phyloP scores from a whole-genome alignment of 2,888 invertebrate species.

The Agonum fuliginosum region DNA sequence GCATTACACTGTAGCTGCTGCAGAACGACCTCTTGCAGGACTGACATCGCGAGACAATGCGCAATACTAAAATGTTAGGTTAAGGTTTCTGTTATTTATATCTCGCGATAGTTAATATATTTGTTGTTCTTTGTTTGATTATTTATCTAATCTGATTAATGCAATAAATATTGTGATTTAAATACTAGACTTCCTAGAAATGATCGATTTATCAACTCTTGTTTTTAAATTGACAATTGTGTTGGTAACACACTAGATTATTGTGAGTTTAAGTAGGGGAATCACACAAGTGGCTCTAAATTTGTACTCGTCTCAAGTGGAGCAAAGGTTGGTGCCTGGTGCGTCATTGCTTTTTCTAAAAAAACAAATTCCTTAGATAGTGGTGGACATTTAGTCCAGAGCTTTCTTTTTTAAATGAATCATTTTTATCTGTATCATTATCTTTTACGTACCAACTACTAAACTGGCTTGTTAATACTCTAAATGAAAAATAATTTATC shows the following conservation, averaged over 20 bases:
- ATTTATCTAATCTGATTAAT: slow-evolving; percentile 31
- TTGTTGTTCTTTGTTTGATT: background rate
- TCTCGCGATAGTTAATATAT: background rate
- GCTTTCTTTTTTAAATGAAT: background rate
- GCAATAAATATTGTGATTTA: slow-evolving; percentile 28
- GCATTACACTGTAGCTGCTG: slow-evolving; percentile 73
- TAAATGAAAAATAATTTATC: too few species aligned
- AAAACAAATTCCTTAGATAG: too few species aligned
- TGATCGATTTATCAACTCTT: slow-evolving; percentile 24
- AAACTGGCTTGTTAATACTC: background rate
- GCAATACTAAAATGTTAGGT: too few species aligned
- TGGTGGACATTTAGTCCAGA: too few species aligned
- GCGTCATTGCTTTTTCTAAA: too few species aligned
- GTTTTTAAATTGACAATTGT: slow-evolving; percentile 43
- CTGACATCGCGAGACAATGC: slow-evolving; percentile 13
- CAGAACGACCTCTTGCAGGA: slow-evolving; percentile 45
- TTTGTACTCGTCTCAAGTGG: too few species aligned
- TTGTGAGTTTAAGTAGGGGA: slow-evolving; percentile 27
- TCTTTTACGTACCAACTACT: background rate
- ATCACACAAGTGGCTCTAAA: background rate
- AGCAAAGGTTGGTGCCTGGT: too few species aligned
- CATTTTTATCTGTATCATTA: background rate
- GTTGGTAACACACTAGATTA: slow-evolving; percentile 41
- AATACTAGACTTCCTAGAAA: slow-evolving; percentile 20
- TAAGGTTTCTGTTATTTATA: background rate